Percentiles rank a stretch among this genome's conserved stretches.
phyloP scores from a whole-genome alignment of 2,797 vertebrate species.

The Scolopax bukidnonensis region DNA sequence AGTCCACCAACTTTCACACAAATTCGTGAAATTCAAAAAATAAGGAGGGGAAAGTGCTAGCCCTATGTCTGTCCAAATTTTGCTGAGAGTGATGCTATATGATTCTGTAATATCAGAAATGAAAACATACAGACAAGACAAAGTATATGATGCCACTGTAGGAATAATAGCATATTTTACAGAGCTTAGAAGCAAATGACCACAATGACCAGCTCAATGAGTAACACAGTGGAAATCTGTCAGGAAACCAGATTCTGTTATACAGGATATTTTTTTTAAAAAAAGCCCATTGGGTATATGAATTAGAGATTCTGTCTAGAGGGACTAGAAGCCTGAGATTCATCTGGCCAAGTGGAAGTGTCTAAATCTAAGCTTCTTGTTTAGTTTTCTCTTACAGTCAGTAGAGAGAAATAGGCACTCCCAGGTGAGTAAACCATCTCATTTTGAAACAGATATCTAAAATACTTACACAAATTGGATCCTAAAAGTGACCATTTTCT shows the following conservation, averaged over 20 bases:
- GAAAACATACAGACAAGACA: neutral
- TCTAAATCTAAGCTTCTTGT: neutral
- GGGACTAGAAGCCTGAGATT: neutral
- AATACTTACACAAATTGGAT: neutral
- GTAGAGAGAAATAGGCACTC: neutral
- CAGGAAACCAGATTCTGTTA: neutral
- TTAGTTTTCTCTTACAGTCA: neutral
- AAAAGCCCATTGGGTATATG: neutral
- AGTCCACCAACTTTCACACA: neutral
- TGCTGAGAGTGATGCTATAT: neutral
- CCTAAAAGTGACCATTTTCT: neutral
- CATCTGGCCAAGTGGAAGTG: neutral
- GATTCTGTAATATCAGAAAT: neutral
- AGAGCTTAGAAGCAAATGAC: neutral
- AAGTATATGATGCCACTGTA: neutral
- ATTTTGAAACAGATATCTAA: neutral
- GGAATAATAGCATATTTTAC: neutral
- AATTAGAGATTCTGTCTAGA: neutral
- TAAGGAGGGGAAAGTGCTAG: neutral
- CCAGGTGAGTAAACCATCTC: neutral
- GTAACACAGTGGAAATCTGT: neutral
- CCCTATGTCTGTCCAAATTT: neutral
- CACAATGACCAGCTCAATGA: neutral
- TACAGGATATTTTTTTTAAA: neutral
- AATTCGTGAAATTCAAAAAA: neutral